Percentiles rank a stretch among this genome's conserved stretches.
phyloP scores from a whole-genome alignment of 1,140 invertebrate genomes.

The Vanessa atalanta region DNA sequence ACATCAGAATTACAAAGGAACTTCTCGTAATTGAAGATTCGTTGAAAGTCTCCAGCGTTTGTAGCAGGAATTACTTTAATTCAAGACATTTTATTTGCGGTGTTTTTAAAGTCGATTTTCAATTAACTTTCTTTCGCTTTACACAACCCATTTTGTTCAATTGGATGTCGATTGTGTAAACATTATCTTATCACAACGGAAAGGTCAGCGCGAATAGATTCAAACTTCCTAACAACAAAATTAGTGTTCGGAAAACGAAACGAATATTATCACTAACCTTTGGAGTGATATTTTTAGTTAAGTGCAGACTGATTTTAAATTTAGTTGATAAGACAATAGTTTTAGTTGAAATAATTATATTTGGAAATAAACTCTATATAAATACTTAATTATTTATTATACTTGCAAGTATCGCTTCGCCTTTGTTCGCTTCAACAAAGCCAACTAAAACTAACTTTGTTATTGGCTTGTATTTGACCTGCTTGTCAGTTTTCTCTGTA shows the following conservation, averaged over 20 bases:
- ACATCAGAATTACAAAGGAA: background rate
- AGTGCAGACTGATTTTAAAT: background rate
- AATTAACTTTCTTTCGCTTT: constrained; percentile 39
- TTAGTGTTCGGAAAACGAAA: constrained; percentile 21
- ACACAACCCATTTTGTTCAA: constrained; percentile 39
- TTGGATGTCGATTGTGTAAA: constrained; percentile 49
- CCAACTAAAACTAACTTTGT: background rate
- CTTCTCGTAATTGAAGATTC: background rate
- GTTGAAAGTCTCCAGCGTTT: background rate
- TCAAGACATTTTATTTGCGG: background rate
- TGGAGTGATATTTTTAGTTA: background rate
- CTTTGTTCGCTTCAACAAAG: background rate
- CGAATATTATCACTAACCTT: constrained; percentile 6
- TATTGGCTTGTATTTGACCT: background rate
- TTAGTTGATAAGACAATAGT: background rate
- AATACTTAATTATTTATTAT: background rate
- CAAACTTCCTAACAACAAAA: constrained; percentile 46
- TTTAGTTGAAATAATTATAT: background rate
- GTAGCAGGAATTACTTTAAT: background rate
- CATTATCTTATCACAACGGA: constrained; percentile 59
- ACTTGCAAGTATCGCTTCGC: no score
- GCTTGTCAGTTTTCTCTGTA: background rate
- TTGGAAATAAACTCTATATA: background rate
- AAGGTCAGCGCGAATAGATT: constrained; percentile 55
- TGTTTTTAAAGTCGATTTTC: constrained; percentile 7